Conservation (phyloP, 2,888 invertebrate genomes). For the Nomada ferruginata region DNA sequence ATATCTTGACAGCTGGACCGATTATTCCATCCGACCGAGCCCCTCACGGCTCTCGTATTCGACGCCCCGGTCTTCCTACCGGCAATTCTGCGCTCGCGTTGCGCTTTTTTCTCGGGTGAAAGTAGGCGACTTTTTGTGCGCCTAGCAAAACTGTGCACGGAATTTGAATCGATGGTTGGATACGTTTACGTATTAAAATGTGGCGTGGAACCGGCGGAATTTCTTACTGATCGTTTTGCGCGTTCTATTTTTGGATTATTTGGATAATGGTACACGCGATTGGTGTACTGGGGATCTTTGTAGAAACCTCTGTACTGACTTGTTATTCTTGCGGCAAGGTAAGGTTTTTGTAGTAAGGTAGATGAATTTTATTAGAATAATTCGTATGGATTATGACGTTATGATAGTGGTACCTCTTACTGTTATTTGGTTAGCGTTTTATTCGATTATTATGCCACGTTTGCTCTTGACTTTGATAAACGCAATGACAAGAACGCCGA, state of each 20-base stretch:
- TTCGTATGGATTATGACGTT: too few species aligned
- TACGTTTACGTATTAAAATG: too few species aligned
- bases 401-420: too few species aligned
- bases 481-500: neutral
- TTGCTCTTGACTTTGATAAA: constrained; percentile 7
- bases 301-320: too few species aligned
- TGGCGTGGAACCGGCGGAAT: too few species aligned
- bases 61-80: neutral
- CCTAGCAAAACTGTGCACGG: neutral
- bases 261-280: too few species aligned
- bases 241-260: too few species aligned
- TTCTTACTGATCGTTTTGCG: neutral
- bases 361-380: too few species aligned
- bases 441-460: neutral
- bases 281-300: too few species aligned
- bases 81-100: neutral
- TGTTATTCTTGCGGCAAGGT: too few species aligned
- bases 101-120: neutral
- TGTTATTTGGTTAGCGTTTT: too few species aligned
- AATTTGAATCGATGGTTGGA: neutral
- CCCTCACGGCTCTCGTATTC: neutral
- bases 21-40: constrained; percentile 16
- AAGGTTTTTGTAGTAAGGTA: too few species aligned
- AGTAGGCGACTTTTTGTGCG: neutral
- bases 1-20: constrained; percentile 33